Percentiles rank a stretch among this genome's conserved stretches.
Conservation (phyloP, 64 coral and sea anemone genomes). For the Stichodactyla mertensii region DNA sequence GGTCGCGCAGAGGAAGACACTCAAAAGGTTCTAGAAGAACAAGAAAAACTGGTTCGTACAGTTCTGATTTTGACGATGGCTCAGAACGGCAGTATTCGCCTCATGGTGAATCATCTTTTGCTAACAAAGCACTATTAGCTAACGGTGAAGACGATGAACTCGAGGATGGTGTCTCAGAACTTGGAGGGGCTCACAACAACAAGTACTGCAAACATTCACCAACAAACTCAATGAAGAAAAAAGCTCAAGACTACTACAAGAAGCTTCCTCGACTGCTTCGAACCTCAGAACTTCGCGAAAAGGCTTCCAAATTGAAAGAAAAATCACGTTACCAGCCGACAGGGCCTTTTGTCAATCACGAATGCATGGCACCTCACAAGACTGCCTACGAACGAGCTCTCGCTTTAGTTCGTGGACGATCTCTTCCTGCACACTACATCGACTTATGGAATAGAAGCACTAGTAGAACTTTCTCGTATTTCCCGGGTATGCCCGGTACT, state of each 20-base stretch:
- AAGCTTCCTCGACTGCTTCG: constrained; percentile 65
- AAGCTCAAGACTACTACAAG: constrained; percentile 63
- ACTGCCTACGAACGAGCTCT: constrained; percentile 71
- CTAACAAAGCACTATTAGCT: constrained; percentile 7
- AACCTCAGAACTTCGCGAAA: constrained; percentile 65
- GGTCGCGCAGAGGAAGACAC: not conserved
- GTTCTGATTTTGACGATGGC: not conserved
- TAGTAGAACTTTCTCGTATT: constrained; percentile 61
- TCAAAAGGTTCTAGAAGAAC: not conserved
- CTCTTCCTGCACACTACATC: constrained; percentile 44
- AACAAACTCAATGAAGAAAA: constrained; percentile 27
- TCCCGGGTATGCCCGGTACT: constrained; percentile 36
- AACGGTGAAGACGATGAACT: not conserved
- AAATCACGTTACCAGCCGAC: not conserved
- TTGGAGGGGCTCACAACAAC: constrained; percentile 45
- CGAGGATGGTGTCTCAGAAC: not conserved
- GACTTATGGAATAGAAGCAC: constrained; percentile 48
- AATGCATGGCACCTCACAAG: constrained; percentile 58
- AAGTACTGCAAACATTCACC: constrained; percentile 67
- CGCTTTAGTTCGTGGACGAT: constrained; percentile 58
- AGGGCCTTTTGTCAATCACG: constrained; percentile 40
- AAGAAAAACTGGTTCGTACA: not conserved
- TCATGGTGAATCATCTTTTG: constrained; percentile 8
- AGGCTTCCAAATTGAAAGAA: constrained; percentile 36
- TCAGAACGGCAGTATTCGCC: not conserved